Conservation (phyloP, 2,888 invertebrate genomes). For the Dyspetes luteomarginatus region DNA sequence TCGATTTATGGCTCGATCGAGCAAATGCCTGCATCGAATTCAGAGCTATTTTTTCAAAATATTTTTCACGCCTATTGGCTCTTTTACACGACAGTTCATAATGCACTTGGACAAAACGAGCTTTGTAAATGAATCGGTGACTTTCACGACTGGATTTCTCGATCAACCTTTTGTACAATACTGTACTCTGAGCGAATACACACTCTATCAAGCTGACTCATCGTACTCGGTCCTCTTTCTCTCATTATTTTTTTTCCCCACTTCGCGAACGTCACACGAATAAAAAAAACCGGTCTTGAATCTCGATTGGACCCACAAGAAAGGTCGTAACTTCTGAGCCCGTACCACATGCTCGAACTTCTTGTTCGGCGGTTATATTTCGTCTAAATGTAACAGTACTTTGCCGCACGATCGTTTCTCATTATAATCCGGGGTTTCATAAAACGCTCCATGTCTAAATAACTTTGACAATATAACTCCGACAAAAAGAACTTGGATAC, state of each 20-base stretch:
- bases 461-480: no score
- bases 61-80: no score
- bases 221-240: constrained; percentile 27
- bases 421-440: background rate
- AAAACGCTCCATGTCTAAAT: no score
- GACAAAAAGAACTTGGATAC: no score
- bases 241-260: constrained; percentile 25
- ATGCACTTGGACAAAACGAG: background rate
- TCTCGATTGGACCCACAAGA: constrained; percentile 55
- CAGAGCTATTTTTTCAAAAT: no score
- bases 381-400: constrained; percentile 44
- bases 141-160: background rate
- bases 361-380: constrained; percentile 46
- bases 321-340: constrained; percentile 59
- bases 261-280: constrained; percentile 30
- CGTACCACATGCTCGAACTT: constrained; percentile 30
- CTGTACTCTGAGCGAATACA: constrained; percentile 33
- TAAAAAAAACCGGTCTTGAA: constrained; percentile 65
- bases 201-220: constrained; percentile 54
- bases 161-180: constrained; percentile 36
- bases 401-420: constrained; percentile 5
- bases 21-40: no score
- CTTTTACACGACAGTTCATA: background rate
- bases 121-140: constrained; percentile 4
- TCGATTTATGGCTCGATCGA: no score